Conservation (phyloP, 2,113 vertebrate genomes). For the Tauraco erythrolophus region DNA sequence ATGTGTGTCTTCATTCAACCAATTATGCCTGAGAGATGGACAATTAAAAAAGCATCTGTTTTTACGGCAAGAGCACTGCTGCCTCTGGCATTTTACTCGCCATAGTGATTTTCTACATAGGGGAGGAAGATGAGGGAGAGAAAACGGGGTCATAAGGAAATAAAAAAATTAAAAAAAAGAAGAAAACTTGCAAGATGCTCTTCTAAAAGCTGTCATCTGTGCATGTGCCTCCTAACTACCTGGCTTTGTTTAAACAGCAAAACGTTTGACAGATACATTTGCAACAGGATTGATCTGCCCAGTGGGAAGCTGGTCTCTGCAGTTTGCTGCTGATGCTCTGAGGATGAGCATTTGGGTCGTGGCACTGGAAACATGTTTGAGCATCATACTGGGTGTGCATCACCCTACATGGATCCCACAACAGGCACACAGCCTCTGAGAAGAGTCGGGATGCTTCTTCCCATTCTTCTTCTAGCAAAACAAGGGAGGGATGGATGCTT, state of each 20-base stretch:
- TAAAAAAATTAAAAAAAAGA: neutral
- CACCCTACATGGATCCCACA: neutral
- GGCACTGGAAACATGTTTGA: neutral
- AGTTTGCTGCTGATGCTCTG: neutral
- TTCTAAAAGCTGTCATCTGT: accelerated
- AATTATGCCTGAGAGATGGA: slow-evolving; percentile 51
- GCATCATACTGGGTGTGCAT: accelerated
- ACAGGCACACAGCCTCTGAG: neutral
- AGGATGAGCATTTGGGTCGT: accelerated
- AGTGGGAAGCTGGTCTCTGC: neutral
- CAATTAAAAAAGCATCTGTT: slow-evolving; percentile 58
- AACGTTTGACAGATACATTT: neutral
- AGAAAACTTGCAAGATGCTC: neutral
- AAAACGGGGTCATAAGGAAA: neutral
- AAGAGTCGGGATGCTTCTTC: neutral
- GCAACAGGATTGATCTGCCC: neutral
- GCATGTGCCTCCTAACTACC: neutral
- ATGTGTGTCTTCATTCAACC: neutral
- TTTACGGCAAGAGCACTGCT: neutral
- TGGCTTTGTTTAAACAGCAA: neutral
- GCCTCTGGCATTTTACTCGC: neutral
- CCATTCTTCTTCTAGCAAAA: neutral
- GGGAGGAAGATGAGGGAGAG: neutral
- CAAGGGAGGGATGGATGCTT: neutral
- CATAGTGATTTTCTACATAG: neutral